Percentiles rank a stretch among this genome's conserved stretches.
phyloP scores from a whole-genome alignment of 2,888 invertebrate species.

The Globia sparganii region DNA sequence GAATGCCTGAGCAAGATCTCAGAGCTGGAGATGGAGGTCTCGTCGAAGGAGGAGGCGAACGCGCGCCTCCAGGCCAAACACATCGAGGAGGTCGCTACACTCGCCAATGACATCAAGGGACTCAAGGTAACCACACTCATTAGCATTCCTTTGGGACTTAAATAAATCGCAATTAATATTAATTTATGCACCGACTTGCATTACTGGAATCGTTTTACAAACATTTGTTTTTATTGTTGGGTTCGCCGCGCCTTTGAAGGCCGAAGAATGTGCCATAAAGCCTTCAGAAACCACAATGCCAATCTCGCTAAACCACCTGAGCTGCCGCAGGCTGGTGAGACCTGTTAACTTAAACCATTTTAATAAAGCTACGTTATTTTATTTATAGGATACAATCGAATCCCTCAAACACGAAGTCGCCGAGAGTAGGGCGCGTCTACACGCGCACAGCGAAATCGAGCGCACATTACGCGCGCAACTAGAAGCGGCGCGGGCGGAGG shows the following conservation, averaged over 20 bases:
- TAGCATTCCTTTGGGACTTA: conserved; percentile 32
- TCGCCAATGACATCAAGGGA: conserved; percentile 86
- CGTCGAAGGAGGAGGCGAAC: conserved; percentile 88
- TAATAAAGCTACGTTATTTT: conserved; percentile 18
- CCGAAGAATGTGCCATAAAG: conserved; percentile 30
- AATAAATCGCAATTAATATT: conserved; percentile 50
- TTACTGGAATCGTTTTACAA: conserved; percentile 29
- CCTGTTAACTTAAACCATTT: conserved; percentile 7
- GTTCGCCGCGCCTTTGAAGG: conserved; percentile 16
- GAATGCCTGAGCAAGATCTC: conserved; percentile 90
- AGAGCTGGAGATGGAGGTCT: conserved; percentile 90
- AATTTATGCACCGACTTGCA: conserved; percentile 40
- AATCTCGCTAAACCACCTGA: conserved; percentile 27
- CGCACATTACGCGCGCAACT: conserved; percentile 86
- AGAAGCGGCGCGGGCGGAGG: conserved; percentile 84
- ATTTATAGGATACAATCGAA: conserved; percentile 86
- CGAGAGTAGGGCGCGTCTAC: conserved; percentile 85
- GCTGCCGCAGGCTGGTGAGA: conserved; percentile 3
- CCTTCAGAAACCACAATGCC: conserved; percentile 27
- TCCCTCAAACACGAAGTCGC: conserved; percentile 87
- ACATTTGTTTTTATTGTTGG: conserved; percentile 47
- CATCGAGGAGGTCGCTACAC: conserved; percentile 84
- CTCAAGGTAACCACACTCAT: conserved; percentile 81
- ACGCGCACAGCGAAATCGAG: conserved; percentile 87
- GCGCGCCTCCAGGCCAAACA: conserved; percentile 87